Conservation (phyloP, 1,140 invertebrate species). For the Geopemphigus sp. region DNA sequence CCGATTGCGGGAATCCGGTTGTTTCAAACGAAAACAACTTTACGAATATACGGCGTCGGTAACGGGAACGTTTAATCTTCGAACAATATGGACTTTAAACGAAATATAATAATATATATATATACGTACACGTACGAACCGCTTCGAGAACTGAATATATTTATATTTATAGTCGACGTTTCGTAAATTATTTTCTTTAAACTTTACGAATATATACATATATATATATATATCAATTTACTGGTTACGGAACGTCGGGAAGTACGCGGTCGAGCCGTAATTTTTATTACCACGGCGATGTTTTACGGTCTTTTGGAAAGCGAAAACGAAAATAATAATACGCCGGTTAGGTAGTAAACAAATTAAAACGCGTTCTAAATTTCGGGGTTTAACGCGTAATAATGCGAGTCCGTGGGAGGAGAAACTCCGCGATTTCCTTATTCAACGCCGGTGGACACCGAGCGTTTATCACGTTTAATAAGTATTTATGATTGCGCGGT, state of each 20-base stretch:
- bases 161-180: too few species aligned
- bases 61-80: too few species aligned
- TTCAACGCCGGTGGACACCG: not conserved
- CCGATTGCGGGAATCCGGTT: too few species aligned
- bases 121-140: too few species aligned
- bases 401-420: not conserved
- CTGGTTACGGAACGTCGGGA: not conserved
- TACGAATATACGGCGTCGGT: too few species aligned
- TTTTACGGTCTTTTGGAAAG: not conserved
- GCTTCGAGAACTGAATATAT: too few species aligned
- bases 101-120: too few species aligned
- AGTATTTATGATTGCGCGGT: not conserved
- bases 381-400: not conserved
- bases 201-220: conserved; percentile 2
- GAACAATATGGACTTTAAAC: too few species aligned
- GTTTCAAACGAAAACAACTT: too few species aligned
- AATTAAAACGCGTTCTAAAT: conserved; percentile 9
- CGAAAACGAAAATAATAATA: not conserved
- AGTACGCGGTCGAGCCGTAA: not conserved
- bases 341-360: not conserved
- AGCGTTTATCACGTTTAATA: not conserved
- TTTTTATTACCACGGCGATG: conserved; percentile 6
- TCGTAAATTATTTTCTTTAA: not conserved
- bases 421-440: not conserved
- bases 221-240: too few species aligned